A percentile compares a stretch with the other conserved stretches of the same genome.
Evolutionary conservation across 2,888 invertebrate genomes (phyloP).

Genomic region (Ennomos erosarius): DNA sequence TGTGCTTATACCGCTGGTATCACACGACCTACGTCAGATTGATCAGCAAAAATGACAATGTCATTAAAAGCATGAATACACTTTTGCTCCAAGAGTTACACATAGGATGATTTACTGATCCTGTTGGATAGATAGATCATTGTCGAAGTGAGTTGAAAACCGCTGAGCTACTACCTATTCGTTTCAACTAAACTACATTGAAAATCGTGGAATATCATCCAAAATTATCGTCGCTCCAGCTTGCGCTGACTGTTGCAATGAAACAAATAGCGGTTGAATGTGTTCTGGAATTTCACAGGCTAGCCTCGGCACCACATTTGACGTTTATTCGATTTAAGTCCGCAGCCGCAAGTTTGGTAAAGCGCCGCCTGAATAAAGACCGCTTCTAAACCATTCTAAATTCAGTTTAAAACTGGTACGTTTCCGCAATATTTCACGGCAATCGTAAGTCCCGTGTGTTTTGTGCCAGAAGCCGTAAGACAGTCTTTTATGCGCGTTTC

Average conservation of each 20-base stretch:
- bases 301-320: slow-evolving; percentile 59
- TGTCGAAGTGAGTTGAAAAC: too few species aligned
- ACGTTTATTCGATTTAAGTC: slow-evolving; percentile 78
- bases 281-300: slow-evolving; percentile 39
- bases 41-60: too few species aligned
- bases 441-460: slow-evolving; percentile 47
- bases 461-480: slow-evolving; percentile 29
- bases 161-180: too few species aligned
- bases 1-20: too few species aligned
- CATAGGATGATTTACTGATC: too few species aligned
- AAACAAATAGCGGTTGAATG: slow-evolving; percentile 22
- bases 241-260: slow-evolving; percentile 9
- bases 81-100: too few species aligned
- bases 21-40: too few species aligned
- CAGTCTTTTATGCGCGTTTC: slow-evolving; percentile 13
- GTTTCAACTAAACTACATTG: too few species aligned
- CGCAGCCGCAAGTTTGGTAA: slow-evolving; percentile 58
- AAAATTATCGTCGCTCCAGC: neutral
- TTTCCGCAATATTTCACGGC: slow-evolving; percentile 54
- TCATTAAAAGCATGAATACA: too few species aligned
- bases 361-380: slow-evolving; percentile 70
- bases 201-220: neutral
- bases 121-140: too few species aligned
- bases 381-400: slow-evolving; percentile 66
- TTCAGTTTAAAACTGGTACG: slow-evolving; percentile 57